Evolutionary conservation across 2,113 vertebrate species (phyloP).

Genomic region (Gallinago jamesoni): DNA sequence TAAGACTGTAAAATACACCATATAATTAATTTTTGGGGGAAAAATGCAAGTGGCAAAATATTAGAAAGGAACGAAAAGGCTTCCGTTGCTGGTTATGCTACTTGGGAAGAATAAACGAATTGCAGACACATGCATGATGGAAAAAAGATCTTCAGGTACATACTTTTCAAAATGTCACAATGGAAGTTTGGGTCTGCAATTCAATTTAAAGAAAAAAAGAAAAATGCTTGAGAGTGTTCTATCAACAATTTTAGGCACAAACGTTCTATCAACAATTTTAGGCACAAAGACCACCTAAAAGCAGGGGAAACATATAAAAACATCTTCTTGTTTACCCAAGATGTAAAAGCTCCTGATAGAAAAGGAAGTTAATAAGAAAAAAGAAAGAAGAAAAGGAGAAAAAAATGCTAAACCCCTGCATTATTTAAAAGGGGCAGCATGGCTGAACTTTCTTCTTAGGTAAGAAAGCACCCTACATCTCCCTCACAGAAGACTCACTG

Average conservation of each 20-base stretch:
- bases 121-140: not conserved
- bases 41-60: not conserved
- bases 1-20: not conserved
- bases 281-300: not conserved
- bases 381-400: too few species aligned
- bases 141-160: not conserved
- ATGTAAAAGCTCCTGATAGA: not conserved
- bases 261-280: not conserved
- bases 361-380: not conserved
- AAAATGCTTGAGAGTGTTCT: not conserved
- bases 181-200: not conserved
- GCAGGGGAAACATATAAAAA: not conserved
- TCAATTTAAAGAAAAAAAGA: not conserved
- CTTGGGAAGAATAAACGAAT: not conserved
- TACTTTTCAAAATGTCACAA: not conserved
- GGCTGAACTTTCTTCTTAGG: not conserved
- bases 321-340: not conserved
- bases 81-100: not conserved
- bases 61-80: not conserved
- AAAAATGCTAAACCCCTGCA: fast-evolving
- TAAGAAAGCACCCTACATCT: not conserved
- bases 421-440: not conserved
- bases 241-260: not conserved
- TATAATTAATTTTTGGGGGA: not conserved
- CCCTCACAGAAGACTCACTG: too few species aligned